Base-by-base conservation (phyloP, 2,797 vertebrate species). In the Sebastes paucispinis region DNA sequence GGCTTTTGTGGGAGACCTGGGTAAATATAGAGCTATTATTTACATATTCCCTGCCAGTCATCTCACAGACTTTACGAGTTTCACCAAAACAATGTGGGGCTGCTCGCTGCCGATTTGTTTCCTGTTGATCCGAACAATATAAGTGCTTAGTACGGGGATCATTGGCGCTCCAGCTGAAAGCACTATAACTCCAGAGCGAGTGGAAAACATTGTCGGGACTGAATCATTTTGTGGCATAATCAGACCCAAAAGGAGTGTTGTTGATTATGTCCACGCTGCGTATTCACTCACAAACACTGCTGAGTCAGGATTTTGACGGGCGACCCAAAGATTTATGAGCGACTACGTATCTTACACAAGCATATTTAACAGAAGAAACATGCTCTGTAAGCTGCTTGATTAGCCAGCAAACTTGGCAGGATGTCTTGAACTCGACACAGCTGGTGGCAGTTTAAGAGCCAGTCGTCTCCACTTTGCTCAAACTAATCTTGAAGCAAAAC, bases 221-320 rank as follows among this genome's bases (percentile, higher is more conserved):
- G 64, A 85, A 84, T 81, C 70, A 80, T 85, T 78, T 76, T 73
- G 69, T 80, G 77, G 83, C 73, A 69, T 71, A 88, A 86, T 88
- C 79, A 80, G 69, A 81, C 67, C 69, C 82, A 78, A 86, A 62
- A 29, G 31, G 84, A 85, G 79, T 85, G 81, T 84, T 91, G 86
- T 83, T 89, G 75, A 91, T 92, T 87, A 84, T 91, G 77, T 87
- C 77, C 66, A 43, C 18, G 22, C 72, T 87, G 87, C 72, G 74
- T 83, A 84, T 84, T 84, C 69, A 57, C 70, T 63, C 34, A 77
- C 82, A 89, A 81, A 90, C 59, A 75, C 47, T 88, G 91, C 88
- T 87, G 89, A 88, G 80, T 84, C 77, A 54, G 80, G 78, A 34
- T 81, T 89, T 83, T 83, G 25, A 55, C 39, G 14, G 39, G 60